phyloP scores from a whole-genome alignment of 2,797 vertebrate genomes.

The Peromyscus eremicus region DNA sequence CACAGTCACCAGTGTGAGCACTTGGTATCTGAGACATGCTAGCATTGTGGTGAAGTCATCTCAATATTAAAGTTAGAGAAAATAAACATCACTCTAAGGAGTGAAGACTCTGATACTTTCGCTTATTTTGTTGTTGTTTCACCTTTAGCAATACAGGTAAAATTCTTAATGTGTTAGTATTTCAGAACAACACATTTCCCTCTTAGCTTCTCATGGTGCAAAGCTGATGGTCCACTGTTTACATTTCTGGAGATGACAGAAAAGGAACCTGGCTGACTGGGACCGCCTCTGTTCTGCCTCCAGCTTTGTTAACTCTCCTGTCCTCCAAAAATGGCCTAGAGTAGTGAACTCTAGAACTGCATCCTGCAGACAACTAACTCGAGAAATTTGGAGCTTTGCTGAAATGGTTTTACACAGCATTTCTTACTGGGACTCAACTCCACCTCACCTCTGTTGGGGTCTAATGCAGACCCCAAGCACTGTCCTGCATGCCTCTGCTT shows the following conservation, averaged over 20 bases:
- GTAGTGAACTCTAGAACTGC: background rate
- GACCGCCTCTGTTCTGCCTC: background rate
- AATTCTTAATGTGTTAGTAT: background rate
- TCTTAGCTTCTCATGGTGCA: slow-evolving; percentile 5
- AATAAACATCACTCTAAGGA: slow-evolving; percentile 18
- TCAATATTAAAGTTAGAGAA: background rate
- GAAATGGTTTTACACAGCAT: background rate
- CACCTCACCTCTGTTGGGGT: background rate
- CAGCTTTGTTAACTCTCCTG: slow-evolving; percentile 19
- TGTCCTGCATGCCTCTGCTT: background rate
- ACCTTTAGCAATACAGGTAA: background rate
- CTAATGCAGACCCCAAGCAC: background rate
- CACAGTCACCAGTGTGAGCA: background rate
- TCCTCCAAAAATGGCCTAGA: background rate
- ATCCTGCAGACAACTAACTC: slow-evolving; percentile 1
- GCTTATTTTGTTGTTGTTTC: background rate
- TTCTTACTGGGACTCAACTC: background rate
- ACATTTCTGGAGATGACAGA: background rate
- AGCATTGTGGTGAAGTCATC: background rate
- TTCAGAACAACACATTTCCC: slow-evolving; percentile 16
- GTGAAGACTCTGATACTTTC: background rate
- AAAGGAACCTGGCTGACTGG: background rate
- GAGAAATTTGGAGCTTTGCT: background rate
- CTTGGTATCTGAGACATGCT: background rate
- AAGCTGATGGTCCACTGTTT: background rate